Base-by-base conservation (phyloP, 2,797 vertebrate genomes). In the Sebastes kiyomatsui region DNA sequence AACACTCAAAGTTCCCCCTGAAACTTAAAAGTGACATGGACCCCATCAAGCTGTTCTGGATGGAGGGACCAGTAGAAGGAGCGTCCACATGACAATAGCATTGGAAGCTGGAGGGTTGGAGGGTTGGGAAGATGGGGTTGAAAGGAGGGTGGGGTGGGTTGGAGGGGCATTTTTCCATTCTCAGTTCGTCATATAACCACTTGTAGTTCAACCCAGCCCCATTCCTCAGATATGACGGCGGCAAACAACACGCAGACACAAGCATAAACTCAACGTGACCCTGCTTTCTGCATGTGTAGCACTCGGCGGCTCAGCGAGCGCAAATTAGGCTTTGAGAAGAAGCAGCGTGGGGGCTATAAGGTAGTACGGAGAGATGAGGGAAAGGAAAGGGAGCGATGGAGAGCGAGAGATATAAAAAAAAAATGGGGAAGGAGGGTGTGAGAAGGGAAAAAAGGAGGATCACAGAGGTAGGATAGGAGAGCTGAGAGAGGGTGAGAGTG, bases 21-120 rank as follows among this genome's bases (percentile, higher is more conserved):
- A 92, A 94, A 95, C 90, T 91, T 92, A 85, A 84, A 91, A 91
- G 83, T 90, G 83, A 85, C 89, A 88, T n/a, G 54, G 83, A 90
- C 76, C 75, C 81, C 66, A 66, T 83, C 88, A 75, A 83, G 79
- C 77, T 78, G 72, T 82, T 83, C 77, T 85, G 87, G 76, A 80
- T 79, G 75, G 76, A 88, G 82, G 67, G 81, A 74, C 67, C 68
- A 2, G 85, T 46, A 70, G 82, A 80, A 83, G 77, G 77, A 75
- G 60, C 2, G 14, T 77, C 79, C 69, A 56, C 77, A 67, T 68
- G 52, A 90, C 83, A 87, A 87, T 60, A 61, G 75, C 77, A 77
- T 14, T 7, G 8, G 72, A 76, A 85, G 72, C 71, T 86, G 80
- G 60, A 78, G 69, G 66, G 69, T 20, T 59, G 52, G 60, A 75